These are phyloP conservation scores for Synanceia verrucosa DNA, from an alignment of 2,797 vertebrate species.

Conservation along the genomic window DNA sequence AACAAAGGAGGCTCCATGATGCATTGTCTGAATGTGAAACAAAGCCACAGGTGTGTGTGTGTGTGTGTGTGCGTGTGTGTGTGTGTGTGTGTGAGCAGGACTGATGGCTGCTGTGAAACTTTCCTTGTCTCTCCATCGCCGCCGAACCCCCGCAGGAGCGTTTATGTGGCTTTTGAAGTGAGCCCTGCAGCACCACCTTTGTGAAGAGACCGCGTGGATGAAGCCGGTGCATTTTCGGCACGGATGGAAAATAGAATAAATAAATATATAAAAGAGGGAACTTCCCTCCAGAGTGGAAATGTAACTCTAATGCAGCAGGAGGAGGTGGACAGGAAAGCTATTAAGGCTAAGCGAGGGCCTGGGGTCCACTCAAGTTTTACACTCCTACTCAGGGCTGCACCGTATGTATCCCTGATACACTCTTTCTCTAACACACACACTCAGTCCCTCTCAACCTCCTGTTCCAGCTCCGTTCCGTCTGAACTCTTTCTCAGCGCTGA, in stretches of 20 bases:
- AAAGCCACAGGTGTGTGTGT: conserved; percentile 75
- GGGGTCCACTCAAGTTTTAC: conserved; percentile 84
- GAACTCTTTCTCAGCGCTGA: conserved; percentile 77
- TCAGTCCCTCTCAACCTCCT: conserved; percentile 60
- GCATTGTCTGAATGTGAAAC: conserved; percentile 69
- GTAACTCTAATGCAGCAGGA: conserved; percentile 74
- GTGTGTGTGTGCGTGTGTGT: conserved; percentile 18
- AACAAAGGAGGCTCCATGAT: conserved; percentile 74
- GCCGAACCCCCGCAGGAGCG: conserved; percentile 42
- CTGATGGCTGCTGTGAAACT: conserved; percentile 49
- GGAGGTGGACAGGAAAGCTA: conserved; percentile 77
- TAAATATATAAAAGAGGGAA: conserved; percentile 71
- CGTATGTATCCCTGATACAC: conserved; percentile 49
- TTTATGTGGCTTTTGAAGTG: conserved; percentile 58
- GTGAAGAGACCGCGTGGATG: conserved; percentile 52
- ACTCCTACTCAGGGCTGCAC: conserved; percentile 77
- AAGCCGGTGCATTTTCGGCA: conserved; percentile 53
- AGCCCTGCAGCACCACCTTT: conserved; percentile 51
- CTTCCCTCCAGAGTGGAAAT: conserved; percentile 67
- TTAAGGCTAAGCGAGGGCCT: conserved; percentile 81
- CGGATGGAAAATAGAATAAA: conserved; percentile 64
- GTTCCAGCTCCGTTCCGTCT: conserved; percentile 75
- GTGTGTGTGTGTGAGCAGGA: conserved; percentile 21
- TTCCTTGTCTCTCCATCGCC: conserved; percentile 40
- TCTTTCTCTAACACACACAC: conserved; percentile 16